Evolutionary conservation across 1,140 invertebrate genomes (phyloP).

Genomic region (Zaprionus ornatus): DNA sequence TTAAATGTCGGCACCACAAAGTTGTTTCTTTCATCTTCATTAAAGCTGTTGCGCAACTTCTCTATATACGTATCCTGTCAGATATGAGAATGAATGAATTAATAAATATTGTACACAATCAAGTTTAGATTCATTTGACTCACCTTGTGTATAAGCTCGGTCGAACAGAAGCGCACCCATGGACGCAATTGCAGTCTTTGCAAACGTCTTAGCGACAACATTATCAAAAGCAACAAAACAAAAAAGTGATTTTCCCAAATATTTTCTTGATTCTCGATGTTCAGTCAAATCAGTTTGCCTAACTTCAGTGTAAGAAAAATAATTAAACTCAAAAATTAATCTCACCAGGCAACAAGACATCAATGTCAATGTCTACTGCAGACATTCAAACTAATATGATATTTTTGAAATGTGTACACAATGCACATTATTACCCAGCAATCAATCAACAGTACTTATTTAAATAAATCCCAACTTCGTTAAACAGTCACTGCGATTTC

Average conservation of each 20-base stretch:
- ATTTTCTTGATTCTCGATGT: slow-evolving; percentile 23
- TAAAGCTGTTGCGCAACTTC: slow-evolving; percentile 56
- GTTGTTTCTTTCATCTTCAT: slow-evolving; percentile 67
- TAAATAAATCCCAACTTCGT: not conserved
- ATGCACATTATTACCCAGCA: not conserved
- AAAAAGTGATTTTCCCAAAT: slow-evolving; percentile 8
- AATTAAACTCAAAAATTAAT: not conserved
- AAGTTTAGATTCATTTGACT: not conserved
- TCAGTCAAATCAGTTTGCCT: slow-evolving; percentile 17
- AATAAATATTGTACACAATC: not conserved
- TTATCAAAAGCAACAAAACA: slow-evolving; percentile 12
- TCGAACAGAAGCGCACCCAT: slow-evolving; percentile 53
- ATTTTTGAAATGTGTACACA: not conserved
- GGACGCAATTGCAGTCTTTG: slow-evolving; percentile 40
- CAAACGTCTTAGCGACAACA: slow-evolving; percentile 54
- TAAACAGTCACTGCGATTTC: not conserved
- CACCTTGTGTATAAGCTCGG: slow-evolving; percentile 59
- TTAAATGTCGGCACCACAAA: slow-evolving; percentile 87
- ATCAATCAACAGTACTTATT: not conserved
- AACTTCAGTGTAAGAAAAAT: slow-evolving; percentile 28
- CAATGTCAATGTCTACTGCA: slow-evolving; percentile 14
- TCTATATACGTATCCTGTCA: slow-evolving; percentile 59
- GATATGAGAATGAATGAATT: not conserved
- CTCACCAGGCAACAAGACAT: not conserved
- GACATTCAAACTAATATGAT: not conserved